These are phyloP conservation scores for Ianthella basta DNA, from an alignment of 37 sponge, comb jelly and placozoan genomes.

Conservation along the genomic window DNA sequence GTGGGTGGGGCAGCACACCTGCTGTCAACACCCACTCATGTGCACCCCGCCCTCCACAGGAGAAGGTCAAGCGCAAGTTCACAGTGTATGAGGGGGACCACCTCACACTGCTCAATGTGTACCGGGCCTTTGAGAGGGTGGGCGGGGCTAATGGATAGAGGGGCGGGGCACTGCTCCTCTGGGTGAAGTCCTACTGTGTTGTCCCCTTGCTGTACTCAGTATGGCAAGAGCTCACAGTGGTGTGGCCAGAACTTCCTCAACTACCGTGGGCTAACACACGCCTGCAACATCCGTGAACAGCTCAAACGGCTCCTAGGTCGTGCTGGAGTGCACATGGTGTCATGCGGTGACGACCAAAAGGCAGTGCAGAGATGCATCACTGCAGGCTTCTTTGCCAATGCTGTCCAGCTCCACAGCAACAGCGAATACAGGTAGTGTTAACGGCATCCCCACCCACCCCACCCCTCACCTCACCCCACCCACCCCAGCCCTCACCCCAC, in stretches of 20 bases:
- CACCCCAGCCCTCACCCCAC: too few species aligned
- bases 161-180: not conserved
- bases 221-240: slow-evolving; percentile 72
- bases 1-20: slow-evolving; percentile 47
- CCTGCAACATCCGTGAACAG: slow-evolving; percentile 81
- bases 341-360: slow-evolving; percentile 73
- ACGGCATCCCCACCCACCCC: not conserved
- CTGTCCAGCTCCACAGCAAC: slow-evolving; percentile 73
- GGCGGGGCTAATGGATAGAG: not conserved
- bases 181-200: not conserved
- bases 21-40: not conserved
- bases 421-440: slow-evolving; percentile 71
- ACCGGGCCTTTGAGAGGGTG: slow-evolving; percentile 79
- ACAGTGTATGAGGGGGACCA: slow-evolving; percentile 92
- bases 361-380: slow-evolving; percentile 81
- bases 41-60: slow-evolving; percentile 39
- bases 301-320: slow-evolving; percentile 64
- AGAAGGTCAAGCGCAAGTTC: slow-evolving; percentile 65
- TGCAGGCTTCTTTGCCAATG: slow-evolving; percentile 89
- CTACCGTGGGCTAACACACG: slow-evolving; percentile 78
- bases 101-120: slow-evolving; percentile 91
- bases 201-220: slow-evolving; percentile 30
- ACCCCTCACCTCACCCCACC: not conserved
- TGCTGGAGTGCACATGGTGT: slow-evolving; percentile 66
- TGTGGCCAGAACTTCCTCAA: slow-evolving; percentile 83